A percentile compares a stretch with the other conserved stretches of the same genome.
These are phyloP conservation scores for Cassiopea andromeda DNA, from an alignment of 30 jellyfish, hydroid and myxozoan species.

Conservation along the genomic window DNA sequence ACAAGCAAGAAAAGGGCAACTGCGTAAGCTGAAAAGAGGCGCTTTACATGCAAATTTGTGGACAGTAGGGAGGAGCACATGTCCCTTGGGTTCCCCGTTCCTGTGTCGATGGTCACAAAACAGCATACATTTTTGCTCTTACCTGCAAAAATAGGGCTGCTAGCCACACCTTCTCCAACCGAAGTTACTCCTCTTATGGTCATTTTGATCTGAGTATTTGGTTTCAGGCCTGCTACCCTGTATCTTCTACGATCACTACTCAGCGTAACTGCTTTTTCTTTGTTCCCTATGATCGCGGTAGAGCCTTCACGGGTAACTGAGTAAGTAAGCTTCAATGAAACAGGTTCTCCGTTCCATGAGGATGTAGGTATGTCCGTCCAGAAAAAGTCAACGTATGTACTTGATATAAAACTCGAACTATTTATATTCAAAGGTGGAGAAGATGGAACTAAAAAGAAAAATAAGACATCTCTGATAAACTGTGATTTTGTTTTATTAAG, in stretches of 20 bases:
- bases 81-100: too few relatives aligned
- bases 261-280: slow-evolving; percentile 5
- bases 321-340: slow-evolving; percentile 18
- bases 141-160: slow-evolving; percentile 59
- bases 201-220: slow-evolving; percentile 50
- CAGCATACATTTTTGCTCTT: background rate
- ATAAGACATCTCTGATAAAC: too few relatives aligned
- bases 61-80: too few relatives aligned
- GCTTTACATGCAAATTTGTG: too few relatives aligned
- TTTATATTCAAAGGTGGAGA: slow-evolving; percentile 39
- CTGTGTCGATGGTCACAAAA: too few relatives aligned
- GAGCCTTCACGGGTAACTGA: slow-evolving; percentile 49
- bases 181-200: slow-evolving; percentile 33
- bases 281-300: slow-evolving; percentile 28
- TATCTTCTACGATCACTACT: slow-evolving; percentile 26
- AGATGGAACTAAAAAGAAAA: slow-evolving; percentile 46
- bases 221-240: slow-evolving; percentile 49
- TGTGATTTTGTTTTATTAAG: too few relatives aligned
- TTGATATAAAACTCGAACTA: slow-evolving; percentile 19
- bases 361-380: slow-evolving; percentile 49
- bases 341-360: slow-evolving; percentile 57
- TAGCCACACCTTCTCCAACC: slow-evolving; percentile 53
- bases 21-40: too few relatives aligned
- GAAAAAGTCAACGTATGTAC: slow-evolving; percentile 29
- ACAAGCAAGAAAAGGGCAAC: too few relatives aligned